Evolutionary conservation across 2,113 vertebrate genomes (phyloP), one percentile per base, ranked within the genome.

Genomic region (Solenodon paradoxus): DNA sequence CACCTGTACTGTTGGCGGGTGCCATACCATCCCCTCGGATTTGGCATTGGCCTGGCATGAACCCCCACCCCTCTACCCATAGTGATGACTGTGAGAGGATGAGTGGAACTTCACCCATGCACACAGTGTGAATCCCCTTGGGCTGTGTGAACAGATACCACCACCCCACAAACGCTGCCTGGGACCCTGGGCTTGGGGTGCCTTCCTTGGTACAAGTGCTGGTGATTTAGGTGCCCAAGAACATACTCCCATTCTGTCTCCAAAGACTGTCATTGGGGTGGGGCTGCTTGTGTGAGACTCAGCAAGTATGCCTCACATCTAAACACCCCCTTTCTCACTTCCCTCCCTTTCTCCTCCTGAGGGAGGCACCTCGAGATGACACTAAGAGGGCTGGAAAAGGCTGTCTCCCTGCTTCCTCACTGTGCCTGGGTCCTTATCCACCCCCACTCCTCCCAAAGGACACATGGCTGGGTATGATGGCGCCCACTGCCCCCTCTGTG

Each of bases 241-340:
- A 74, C 20, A 28, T 26, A 49, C 30, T 71, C 49, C 35, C 15
- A 0, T 72, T 57, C 55, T 45, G 57, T 77, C 75, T 53, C 45
- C 2, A 1, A 55, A 71, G 40, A 92, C 32, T 71, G 64, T 84
- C 90, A 38, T 45, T 9, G 69, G 83, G 85, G 93, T 64, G 69
- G 69, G 80, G 87, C 71, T 47, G 83, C 30, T 57, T 64, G 45
- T 89, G 86, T 86, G 96, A 91, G 82, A 89, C 77, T n/a, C 72
- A 92, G 90, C 32, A 47, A 85, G 89, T 32, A 11, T 15, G 35
- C 47, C 68, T 49, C 45, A 69, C 86, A 83, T 61, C 42, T 75
- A 42, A 93, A 85, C 59, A 96, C 66, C 61, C 55, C 66, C 13
- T 53, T 97, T 95, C 71, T 94, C 96, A 72, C 87, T 79, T 81